A percentile compares a stretch with the other conserved stretches of the same genome.
Conservation (phyloP, 2,888 invertebrate species). For the Trichogramma evanescens region DNA sequence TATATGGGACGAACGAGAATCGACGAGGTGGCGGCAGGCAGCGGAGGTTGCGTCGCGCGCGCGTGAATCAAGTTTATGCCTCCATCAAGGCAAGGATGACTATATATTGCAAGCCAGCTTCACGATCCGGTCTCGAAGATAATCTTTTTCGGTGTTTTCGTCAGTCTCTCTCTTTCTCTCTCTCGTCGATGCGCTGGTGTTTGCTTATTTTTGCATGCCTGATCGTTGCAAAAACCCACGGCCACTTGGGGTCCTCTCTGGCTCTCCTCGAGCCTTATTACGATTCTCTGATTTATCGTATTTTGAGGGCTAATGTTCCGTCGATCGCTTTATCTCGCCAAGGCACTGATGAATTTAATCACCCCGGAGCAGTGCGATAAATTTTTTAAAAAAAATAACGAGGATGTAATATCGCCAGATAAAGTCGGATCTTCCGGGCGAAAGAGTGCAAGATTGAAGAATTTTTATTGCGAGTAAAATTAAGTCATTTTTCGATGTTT, state of each 20-base stretch:
- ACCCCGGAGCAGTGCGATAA: neutral
- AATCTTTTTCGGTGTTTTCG: constrained; percentile 10
- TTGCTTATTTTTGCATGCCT: neutral
- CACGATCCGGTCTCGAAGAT: constrained; percentile 11
- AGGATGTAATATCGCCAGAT: no score
- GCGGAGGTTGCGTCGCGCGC: no score
- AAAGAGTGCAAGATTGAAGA: no score
- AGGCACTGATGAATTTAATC: constrained; percentile 14
- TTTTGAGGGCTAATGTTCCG: constrained; percentile 9
- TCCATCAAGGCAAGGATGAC: neutral
- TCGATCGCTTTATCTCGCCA: constrained; percentile 6
- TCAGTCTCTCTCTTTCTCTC: neutral
- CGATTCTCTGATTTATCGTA: constrained; percentile 19
- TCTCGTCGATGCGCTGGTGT: neutral
- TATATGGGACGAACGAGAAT: neutral
- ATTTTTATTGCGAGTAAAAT: no score
- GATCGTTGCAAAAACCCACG: neutral
- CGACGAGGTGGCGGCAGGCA: neutral
- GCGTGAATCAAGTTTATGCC: constrained; percentile 13
- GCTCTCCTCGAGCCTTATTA: constrained; percentile 2
- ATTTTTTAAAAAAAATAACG: neutral
- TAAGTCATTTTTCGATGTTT: no score
- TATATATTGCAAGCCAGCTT: neutral
- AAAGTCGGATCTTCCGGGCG: no score
- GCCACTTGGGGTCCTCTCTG: neutral